These are phyloP conservation scores for Sturnus vulgaris DNA, from an alignment of 2,113 vertebrate species.

Conservation along the genomic window DNA sequence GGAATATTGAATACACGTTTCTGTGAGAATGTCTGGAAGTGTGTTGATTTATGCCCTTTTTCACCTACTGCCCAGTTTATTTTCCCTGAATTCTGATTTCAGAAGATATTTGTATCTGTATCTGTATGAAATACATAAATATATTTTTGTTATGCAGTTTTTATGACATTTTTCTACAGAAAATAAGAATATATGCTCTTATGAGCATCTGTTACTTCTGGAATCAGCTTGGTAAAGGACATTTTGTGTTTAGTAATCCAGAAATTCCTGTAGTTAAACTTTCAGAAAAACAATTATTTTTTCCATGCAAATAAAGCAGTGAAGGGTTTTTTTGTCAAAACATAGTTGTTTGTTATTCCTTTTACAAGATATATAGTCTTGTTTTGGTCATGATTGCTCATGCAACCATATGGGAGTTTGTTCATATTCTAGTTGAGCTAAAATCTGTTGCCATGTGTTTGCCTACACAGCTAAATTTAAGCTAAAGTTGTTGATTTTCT, in stretches of 20 bases:
- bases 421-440: conserved; percentile 31
- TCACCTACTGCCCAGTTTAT: background rate
- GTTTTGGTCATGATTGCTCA: conserved; percentile 66
- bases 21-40: background rate
- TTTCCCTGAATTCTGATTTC: background rate
- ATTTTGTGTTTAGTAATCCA: conserved; percentile 12
- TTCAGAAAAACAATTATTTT: conserved; percentile 14
- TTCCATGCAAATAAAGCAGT: conserved; percentile 3
- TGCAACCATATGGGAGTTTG: conserved; percentile 62
- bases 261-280: conserved; percentile 5
- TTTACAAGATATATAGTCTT: conserved; percentile 39
- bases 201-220: conserved; percentile 20
- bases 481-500: background rate
- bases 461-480: conserved; percentile 33
- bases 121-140: background rate
- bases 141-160: background rate
- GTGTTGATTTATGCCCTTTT: background rate
- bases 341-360: conserved; percentile 31
- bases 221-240: background rate
- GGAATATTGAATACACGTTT: background rate
- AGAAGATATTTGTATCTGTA: background rate
- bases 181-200: background rate
- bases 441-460: conserved; percentile 64
- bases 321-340: background rate
- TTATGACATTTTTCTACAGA: background rate